Conservation (phyloP, 1,140 invertebrate species). For the Nixonia krombeini region DNA sequence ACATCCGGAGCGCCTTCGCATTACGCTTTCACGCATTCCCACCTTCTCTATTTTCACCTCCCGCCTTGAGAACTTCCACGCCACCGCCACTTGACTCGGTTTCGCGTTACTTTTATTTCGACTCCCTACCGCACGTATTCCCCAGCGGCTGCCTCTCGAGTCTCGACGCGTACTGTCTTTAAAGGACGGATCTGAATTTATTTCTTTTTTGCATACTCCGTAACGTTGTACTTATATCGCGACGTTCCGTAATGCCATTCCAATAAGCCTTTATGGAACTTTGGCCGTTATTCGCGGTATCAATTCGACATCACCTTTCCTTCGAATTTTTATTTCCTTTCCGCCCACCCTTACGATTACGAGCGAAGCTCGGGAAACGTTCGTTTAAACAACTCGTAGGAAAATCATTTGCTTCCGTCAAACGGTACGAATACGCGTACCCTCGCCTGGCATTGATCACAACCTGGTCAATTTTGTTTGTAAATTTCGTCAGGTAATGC, state of each 20-base stretch:
- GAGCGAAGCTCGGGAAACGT: too few relatives aligned
- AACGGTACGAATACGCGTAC: too few relatives aligned
- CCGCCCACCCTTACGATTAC: too few relatives aligned
- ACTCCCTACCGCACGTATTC: conserved; percentile 40
- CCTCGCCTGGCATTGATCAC: too few relatives aligned
- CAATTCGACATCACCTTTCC: conserved; percentile 28
- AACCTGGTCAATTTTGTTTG: too few relatives aligned
- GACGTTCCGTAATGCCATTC: conserved; percentile 33
- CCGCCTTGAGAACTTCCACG: conserved; percentile 26
- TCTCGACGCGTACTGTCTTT: conserved; percentile 37
- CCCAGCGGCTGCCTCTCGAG: conserved; percentile 26
- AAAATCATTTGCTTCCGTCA: too few relatives aligned
- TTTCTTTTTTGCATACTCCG: conserved; percentile 41
- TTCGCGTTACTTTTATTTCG: conserved; percentile 49
- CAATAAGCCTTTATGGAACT: conserved; percentile 34
- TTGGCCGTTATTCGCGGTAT: conserved; percentile 23
- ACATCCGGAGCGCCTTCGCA: conserved; percentile 31
- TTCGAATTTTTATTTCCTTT: conserved; percentile 13
- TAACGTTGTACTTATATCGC: conserved; percentile 34
- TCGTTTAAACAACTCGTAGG: too few relatives aligned
- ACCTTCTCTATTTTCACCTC: conserved; percentile 39
- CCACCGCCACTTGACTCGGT: conserved; percentile 47
- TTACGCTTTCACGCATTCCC: conserved; percentile 41
- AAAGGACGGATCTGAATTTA: conserved; percentile 39
- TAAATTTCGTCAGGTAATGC: too few relatives aligned